Percentiles rank a stretch among this genome's conserved stretches.
These are phyloP conservation scores for Mus spretus DNA, from an alignment of 2,797 vertebrate species.

Conservation along the genomic window DNA sequence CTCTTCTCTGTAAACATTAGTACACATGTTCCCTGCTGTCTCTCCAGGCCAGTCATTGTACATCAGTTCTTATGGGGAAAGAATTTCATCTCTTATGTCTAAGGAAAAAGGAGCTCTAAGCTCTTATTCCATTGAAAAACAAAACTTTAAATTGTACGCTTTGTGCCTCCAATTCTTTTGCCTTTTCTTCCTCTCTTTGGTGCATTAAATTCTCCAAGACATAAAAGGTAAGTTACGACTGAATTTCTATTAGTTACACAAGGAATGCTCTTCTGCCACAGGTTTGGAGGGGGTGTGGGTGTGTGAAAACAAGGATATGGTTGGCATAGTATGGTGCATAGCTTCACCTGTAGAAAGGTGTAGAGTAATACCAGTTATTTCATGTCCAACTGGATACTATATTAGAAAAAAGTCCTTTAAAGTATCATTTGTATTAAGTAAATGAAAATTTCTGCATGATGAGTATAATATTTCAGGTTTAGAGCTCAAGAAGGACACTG, in stretches of 20 bases:
- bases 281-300: rapidly evolving
- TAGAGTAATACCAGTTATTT: background rate
- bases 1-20: background rate
- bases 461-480: background rate
- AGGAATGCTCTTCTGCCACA: slow-evolving; percentile 36
- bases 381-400: background rate
- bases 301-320: background rate
- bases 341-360: background rate
- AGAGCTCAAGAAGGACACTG: background rate
- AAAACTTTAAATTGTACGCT: background rate
- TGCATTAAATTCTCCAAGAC: slow-evolving; percentile 72
- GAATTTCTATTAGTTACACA: slow-evolving; percentile 58
- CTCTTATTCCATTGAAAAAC: background rate
- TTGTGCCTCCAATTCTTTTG: slow-evolving; percentile 38
- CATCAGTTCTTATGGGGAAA: slow-evolving; percentile 41
- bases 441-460: background rate
- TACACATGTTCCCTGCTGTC: background rate
- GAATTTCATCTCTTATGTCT: slow-evolving; percentile 62
- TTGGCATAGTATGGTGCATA: background rate
- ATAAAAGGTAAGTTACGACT: background rate
- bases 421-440: slow-evolving; percentile 42
- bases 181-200: slow-evolving; percentile 61
- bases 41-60: background rate
- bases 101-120: slow-evolving; percentile 68
- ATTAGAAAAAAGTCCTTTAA: background rate